Evolutionary conservation across 2,113 vertebrate species (phyloP).

Genomic region (Pelmatolapia mariae): DNA sequence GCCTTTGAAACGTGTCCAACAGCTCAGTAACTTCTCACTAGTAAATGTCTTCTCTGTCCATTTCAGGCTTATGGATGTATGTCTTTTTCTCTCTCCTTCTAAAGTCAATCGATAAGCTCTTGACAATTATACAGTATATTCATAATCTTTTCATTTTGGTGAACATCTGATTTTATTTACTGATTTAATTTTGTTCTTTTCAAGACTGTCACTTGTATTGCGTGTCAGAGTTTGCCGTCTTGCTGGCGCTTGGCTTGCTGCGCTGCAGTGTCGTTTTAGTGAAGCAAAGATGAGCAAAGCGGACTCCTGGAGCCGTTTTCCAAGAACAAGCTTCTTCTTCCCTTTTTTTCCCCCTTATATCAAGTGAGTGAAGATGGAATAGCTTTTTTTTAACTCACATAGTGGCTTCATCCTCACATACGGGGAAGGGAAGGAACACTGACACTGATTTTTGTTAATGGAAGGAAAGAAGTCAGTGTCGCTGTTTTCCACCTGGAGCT

Average conservation of each 20-base stretch:
- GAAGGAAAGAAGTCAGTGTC: neutral
- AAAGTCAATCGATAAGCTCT: conserved; percentile 62
- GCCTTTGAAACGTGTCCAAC: neutral
- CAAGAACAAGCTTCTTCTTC: neutral
- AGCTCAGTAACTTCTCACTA: neutral
- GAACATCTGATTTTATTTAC: neutral
- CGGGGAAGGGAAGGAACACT: neutral
- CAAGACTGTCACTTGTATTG: conserved; percentile 28
- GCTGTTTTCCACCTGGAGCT: neutral
- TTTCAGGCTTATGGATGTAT: conserved; percentile 44
- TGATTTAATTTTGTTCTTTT: neutral
- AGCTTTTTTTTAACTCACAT: neutral
- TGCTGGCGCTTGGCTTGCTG: conserved; percentile 39
- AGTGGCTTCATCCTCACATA: neutral
- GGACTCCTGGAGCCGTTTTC: conserved; percentile 23
- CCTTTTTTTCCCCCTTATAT: neutral
- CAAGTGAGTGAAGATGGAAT: neutral
- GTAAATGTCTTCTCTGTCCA: conserved; percentile 16
- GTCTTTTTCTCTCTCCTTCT: conserved; percentile 30
- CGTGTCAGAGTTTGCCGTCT: conserved; percentile 33
- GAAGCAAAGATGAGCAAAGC: conserved; percentile 12
- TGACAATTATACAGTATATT: conserved; percentile 47
- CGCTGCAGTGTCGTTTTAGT: neutral
- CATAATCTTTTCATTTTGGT: conserved; percentile 34
- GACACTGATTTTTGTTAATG: neutral